Conservation (phyloP, 2,888 invertebrate genomes). For the Aelia acuminata region DNA sequence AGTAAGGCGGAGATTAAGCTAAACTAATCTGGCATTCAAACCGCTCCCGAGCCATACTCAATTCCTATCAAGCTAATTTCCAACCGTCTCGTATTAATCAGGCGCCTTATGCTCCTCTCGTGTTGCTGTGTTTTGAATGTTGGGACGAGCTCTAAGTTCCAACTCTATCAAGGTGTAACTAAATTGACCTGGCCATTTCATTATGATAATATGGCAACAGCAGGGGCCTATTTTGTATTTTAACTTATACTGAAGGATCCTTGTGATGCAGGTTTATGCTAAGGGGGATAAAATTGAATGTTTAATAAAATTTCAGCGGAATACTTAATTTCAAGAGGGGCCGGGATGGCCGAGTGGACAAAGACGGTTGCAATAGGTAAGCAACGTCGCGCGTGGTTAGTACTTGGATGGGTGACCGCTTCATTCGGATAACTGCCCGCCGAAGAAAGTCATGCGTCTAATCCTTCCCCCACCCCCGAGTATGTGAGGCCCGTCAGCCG, state of each 20-base stretch:
- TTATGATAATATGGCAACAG: slow-evolving; percentile 14
- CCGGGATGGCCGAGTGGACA: no score
- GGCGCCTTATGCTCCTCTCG: background rate
- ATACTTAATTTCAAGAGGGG: no score
- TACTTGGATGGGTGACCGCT: no score
- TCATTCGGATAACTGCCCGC: no score
- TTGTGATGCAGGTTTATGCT: no score
- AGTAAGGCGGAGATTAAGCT: slow-evolving; percentile 44
- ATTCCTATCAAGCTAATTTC: slow-evolving; percentile 48
- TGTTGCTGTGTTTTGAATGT: slow-evolving; percentile 36
- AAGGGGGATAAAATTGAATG: no score
- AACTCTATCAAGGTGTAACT: slow-evolving; percentile 31
- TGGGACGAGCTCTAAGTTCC: slow-evolving; percentile 2
- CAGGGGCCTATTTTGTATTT: background rate
- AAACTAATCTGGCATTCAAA: slow-evolving; percentile 29
- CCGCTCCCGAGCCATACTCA: slow-evolving; percentile 47
- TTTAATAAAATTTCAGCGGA: no score
- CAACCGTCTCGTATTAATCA: slow-evolving; percentile 37
- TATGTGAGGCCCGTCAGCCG: no score
- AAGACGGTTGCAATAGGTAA: no score
- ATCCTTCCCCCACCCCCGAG: no score
- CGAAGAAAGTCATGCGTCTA: no score
- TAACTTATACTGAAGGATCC: background rate
- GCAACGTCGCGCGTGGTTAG: no score
- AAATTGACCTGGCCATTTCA: slow-evolving; percentile 32